phyloP scores from a whole-genome alignment of 2,888 invertebrate genomes.

The Diloba caeruleocephala region DNA sequence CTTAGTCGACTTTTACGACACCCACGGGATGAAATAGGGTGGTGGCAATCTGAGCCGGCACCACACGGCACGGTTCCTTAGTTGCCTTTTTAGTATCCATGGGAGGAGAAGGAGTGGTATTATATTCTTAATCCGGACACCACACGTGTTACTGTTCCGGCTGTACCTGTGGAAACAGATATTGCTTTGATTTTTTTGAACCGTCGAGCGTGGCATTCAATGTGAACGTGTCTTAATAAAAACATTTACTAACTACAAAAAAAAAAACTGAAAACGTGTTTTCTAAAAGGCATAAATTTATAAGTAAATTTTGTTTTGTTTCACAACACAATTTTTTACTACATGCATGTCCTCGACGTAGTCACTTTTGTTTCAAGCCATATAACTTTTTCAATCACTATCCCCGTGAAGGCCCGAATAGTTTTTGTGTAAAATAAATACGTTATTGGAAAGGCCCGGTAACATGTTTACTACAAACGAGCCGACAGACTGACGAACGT shows the following conservation, averaged over 20 bases:
- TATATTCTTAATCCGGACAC: no score
- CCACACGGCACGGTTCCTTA: no score
- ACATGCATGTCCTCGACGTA: constrained; percentile 19
- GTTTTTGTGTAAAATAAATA: constrained; percentile 43
- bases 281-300: not conserved
- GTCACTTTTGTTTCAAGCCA: constrained; percentile 20
- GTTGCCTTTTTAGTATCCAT: no score
- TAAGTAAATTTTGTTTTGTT: not conserved
- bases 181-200: not conserved
- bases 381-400: constrained; percentile 31
- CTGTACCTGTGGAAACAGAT: no score
- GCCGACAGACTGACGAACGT: constrained; percentile 38
- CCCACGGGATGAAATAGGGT: no score
- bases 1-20: no score
- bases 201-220: no score
- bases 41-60: no score
- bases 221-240: not conserved
- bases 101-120: no score
- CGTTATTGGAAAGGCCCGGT: constrained; percentile 21
- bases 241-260: not conserved
- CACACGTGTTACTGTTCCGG: no score
- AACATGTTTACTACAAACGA: constrained; percentile 39
- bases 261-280: not conserved
- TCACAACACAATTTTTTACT: constrained; percentile 30
- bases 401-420: constrained; percentile 16